Evolutionary conservation across 2,797 vertebrate species (phyloP).

Genomic region (Cossypha polioptera): DNA sequence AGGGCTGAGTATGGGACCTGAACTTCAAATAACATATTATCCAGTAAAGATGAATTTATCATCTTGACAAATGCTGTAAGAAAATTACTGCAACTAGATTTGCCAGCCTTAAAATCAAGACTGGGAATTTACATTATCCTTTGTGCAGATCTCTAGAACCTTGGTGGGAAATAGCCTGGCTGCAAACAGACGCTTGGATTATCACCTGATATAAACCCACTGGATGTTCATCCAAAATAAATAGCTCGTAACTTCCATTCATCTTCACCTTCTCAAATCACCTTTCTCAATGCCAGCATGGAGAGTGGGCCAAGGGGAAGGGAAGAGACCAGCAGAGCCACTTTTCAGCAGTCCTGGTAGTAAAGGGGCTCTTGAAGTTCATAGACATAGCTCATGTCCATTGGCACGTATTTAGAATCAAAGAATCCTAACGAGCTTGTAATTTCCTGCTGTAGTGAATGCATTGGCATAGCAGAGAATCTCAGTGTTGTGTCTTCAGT

Average conservation of each 20-base stretch:
- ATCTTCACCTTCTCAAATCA: not conserved
- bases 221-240: not conserved
- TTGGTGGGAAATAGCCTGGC: not conserved
- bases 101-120: not conserved
- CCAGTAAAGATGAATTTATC: not conserved
- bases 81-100: not conserved
- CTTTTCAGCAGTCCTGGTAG: not conserved
- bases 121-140: not conserved
- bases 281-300: not conserved
- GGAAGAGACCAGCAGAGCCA: not conserved
- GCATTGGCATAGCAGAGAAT: not conserved
- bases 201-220: not conserved
- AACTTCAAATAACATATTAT: not conserved
- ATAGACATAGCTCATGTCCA: not conserved
- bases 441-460: not conserved
- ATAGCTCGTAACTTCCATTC: not conserved
- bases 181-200: not conserved
- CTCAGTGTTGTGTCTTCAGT: not conserved
- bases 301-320: not conserved
- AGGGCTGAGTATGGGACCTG: not conserved
- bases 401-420: accelerated
- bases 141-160: not conserved
- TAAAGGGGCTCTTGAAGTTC: not conserved
- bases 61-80: not conserved
- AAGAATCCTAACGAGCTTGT: not conserved